A percentile compares a stretch with the other conserved stretches of the same genome.
Conservation (phyloP, 2,797 vertebrate genomes). For the Telmatherina bonti region DNA sequence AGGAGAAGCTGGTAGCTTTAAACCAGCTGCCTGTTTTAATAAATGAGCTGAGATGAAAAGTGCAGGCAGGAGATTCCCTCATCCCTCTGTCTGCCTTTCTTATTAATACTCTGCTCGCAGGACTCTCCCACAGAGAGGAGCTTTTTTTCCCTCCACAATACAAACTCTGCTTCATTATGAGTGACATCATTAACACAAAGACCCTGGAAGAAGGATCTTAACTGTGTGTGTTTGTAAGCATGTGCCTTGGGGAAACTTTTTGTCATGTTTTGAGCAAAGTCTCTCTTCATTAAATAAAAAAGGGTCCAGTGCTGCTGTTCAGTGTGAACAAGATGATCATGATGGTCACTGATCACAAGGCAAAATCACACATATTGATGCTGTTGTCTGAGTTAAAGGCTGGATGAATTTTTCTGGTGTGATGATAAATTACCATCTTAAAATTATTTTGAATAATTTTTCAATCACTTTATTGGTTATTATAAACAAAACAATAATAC, state of each 20-base stretch:
- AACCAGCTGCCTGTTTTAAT: constrained; percentile 49
- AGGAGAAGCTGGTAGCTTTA: constrained; percentile 39
- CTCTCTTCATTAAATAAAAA: constrained; percentile 57
- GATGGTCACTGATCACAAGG: no score
- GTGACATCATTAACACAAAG: constrained; percentile 42
- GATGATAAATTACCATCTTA: no score
- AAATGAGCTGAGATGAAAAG: constrained; percentile 42
- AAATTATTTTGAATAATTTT: no score
- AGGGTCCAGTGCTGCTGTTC: constrained; percentile 4
- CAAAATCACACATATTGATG: no score
- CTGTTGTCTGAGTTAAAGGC: no score
- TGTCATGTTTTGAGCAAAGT: constrained; percentile 54
- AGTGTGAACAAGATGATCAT: no score
- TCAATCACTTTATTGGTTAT: no score
- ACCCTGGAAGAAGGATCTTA: constrained; percentile 21
- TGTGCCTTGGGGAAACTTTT: no score
- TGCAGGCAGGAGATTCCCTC: constrained; percentile 52
- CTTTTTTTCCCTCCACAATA: constrained; percentile 40
- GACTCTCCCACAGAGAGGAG: constrained; percentile 24
- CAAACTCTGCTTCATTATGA: constrained; percentile 50
- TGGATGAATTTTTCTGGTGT: no score
- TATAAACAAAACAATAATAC: no score
- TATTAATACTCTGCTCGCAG: constrained; percentile 42
- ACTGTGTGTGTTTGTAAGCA: no score
- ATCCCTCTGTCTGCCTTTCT: constrained; percentile 49